Base-by-base conservation (phyloP, 1,140 invertebrate genomes). In the Delia radicum region DNA sequence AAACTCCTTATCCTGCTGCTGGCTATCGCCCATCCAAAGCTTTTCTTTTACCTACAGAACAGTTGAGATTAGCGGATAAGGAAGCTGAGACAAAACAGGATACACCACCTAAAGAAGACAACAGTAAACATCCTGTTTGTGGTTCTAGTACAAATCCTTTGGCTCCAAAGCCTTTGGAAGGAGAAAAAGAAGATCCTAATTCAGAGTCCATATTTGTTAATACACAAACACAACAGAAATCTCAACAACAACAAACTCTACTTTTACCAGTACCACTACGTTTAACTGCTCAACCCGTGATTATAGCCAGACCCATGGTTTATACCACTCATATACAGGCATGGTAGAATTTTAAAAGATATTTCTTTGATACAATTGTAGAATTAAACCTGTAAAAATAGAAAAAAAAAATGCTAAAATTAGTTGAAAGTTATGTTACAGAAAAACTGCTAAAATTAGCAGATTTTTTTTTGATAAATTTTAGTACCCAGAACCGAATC, bases 111-210 rank as follows among this genome's bases (percentile, higher is more conserved):
- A 48, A 28, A 27, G 8, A 48, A 4, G 69, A 61, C 12, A 69
- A 75, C n/a, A 71, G 65, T 3, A 55, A 75, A 7, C 79, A 85
- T 80, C 83, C 83, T 0, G 78, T 80, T 5, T 85, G 83, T 42
- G 83, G 83, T 2, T 81, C 82, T 13, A 85, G 82, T 65, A 83
- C 81, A 0, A 78, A 85, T 74, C 83, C 83, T 13, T 74, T 85
- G 33, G 81, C 80, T 71, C 83, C 83, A 31, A 84, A 81, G 12
- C 83, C 83, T 1, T 76, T 81, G 21, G 79, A 81, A 1, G 82
- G 81, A 13, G 77, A 80, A 29, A 79, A 79, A 42, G 78, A 79
- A 31, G 81, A 85, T 28, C 83, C 83, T 13, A 83, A 85, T 48
- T 46, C 83, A 3, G 83, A 85, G 18, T 80, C 77, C 74, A 83